phyloP scores from a whole-genome alignment of 2,888 invertebrate genomes.

The Mesochorus sp. region DNA sequence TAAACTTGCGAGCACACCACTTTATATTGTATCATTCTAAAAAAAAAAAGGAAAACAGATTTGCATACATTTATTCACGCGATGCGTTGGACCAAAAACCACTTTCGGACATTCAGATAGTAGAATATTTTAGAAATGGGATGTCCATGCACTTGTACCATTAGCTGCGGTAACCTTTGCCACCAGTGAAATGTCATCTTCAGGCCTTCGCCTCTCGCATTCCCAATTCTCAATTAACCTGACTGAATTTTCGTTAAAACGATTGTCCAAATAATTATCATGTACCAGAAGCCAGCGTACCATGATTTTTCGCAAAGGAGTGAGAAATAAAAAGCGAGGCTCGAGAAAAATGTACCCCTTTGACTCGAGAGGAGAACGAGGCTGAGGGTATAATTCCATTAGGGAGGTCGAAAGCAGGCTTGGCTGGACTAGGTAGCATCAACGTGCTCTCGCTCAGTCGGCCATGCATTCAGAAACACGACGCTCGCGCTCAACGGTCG shows the following conservation, averaged over 20 bases:
- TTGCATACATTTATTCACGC: not conserved
- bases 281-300: not conserved
- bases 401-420: constrained; percentile 12
- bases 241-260: constrained; percentile 33
- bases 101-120: not conserved
- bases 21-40: no score
- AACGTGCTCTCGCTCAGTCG: constrained; percentile 42
- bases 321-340: constrained; percentile 16
- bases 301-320: constrained; percentile 1
- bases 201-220: constrained; percentile 3
- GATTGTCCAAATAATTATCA: constrained; percentile 42
- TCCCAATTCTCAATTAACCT: not conserved
- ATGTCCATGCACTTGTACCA: not conserved
- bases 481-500: constrained; percentile 6
- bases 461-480: constrained; percentile 37
- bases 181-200: not conserved
- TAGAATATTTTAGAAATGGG: not conserved
- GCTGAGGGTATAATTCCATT: constrained; percentile 46
- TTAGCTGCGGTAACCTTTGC: constrained; percentile 9
- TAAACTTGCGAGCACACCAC: no score
- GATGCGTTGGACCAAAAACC: not conserved
- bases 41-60: no score
- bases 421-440: constrained; percentile 33
- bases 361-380: constrained; percentile 40
- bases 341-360: constrained; percentile 22